Conservation (phyloP, 2,113 vertebrate species). For the Oryzias celebensis region DNA sequence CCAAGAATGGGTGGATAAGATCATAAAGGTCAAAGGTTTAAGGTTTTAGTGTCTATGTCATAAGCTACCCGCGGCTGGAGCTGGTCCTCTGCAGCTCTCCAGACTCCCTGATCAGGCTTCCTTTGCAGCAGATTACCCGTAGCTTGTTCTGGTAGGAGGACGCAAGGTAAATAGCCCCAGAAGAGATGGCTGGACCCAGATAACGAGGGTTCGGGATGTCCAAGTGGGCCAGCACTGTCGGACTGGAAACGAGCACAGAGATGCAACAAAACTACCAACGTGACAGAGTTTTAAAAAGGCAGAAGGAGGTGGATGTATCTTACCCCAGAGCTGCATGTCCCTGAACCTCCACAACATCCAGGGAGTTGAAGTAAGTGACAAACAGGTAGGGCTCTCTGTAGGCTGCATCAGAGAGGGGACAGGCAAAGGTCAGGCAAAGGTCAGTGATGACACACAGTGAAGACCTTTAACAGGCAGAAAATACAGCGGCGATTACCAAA, state of each 20-base stretch:
- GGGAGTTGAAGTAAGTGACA: slow-evolving; percentile 97
- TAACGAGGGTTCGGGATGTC: slow-evolving; percentile 96
- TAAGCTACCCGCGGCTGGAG: slow-evolving; percentile 71
- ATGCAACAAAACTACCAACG: neutral
- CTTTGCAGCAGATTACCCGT: slow-evolving; percentile 97
- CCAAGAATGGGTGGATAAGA: slow-evolving; percentile 25
- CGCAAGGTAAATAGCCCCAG: slow-evolving; percentile 95
- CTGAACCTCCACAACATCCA: slow-evolving; percentile 97
- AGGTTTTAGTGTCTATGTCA: neutral
- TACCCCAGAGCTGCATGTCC: slow-evolving; percentile 89
- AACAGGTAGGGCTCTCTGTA: slow-evolving; percentile 98
- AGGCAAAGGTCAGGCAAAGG: neutral
- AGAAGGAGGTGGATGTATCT: slow-evolving; percentile 42
- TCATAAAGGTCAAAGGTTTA: slow-evolving; percentile 2
- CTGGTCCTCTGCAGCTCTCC: slow-evolving; percentile 87
- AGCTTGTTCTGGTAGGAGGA: slow-evolving; percentile 98
- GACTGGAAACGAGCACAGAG: slow-evolving; percentile 67
- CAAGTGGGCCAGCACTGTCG: slow-evolving; percentile 88
- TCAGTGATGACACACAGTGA: neutral
- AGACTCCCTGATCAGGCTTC: slow-evolving; percentile 92
- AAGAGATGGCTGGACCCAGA: slow-evolving; percentile 95
- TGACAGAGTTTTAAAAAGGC: neutral
- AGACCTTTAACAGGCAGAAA: neutral
- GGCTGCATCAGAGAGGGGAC: slow-evolving; percentile 71
- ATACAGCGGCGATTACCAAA: slow-evolving; percentile 79